Evolutionary conservation across 2,797 vertebrate species (phyloP).

Genomic region (Argya squamiceps): DNA sequence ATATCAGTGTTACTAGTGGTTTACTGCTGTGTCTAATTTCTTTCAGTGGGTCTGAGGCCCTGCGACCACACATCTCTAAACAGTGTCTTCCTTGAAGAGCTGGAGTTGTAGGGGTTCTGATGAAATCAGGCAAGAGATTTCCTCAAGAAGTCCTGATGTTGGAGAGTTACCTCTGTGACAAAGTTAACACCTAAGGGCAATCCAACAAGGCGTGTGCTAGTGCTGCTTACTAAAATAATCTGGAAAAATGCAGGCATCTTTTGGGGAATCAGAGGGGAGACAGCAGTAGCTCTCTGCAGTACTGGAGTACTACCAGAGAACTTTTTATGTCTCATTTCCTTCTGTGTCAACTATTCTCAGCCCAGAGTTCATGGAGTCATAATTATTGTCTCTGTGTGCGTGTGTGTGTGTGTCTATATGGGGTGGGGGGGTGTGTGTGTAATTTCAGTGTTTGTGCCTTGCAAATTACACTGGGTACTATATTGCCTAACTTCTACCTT

Average conservation of each 20-base stretch:
- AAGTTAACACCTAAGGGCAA: not conserved
- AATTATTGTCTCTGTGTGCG: not conserved
- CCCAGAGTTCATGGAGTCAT: not conserved
- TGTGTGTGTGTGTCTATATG: fast-evolving
- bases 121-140: not conserved
- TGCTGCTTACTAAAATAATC: not conserved
- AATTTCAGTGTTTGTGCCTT: not conserved
- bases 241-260: not conserved
- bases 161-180: not conserved
- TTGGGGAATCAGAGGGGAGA: not conserved
- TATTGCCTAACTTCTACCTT: not conserved
- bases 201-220: not conserved
- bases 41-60: not conserved
- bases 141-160: not conserved
- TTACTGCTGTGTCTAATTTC: not conserved
- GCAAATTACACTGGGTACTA: not conserved
- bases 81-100: not conserved
- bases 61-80: not conserved
- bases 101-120: not conserved
- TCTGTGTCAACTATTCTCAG: not conserved
- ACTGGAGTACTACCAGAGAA: not conserved
- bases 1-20: not conserved
- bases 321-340: not conserved
- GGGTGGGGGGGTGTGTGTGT: not conserved
- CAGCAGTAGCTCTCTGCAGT: not conserved